Base-by-base conservation (phyloP, 2,888 invertebrate species). In the Xylota sylvarum region DNA sequence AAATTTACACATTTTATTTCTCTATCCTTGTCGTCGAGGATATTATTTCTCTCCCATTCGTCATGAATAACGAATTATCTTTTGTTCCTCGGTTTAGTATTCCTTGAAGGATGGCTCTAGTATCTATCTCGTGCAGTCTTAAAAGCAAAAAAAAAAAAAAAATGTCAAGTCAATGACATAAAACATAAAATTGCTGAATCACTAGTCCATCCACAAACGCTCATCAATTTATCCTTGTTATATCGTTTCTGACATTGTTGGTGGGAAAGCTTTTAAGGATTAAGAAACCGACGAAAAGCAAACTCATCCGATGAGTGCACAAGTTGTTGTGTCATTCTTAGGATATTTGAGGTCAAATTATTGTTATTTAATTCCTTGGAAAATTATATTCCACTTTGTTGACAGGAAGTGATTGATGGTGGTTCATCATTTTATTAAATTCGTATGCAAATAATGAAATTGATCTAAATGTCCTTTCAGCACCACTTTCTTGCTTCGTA, bases 1-100 rank as follows among this genome's bases (percentile, higher is more conserved):
- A 43, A 43, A 43, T 43, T 43, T 43, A 43, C 43, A 43, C 43
- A 43, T 43, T 43, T 43, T 43, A 43, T 43, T 43, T n/a, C 23
- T 23, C 43, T 43, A 43, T 43, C 43, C 14, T 4, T 14, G 14
- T 4, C 14, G 14, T 43, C 5, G 6, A 43, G 43, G 43, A 43
- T 43, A 43, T 43, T 43, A 5, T 43, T 5, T 40, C 10, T 4
- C 10, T 48, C 48, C 9, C n/a, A 9, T 19, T 9, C n/a, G 17
- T 23, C 50, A 50, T 46, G 17, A 46, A 46, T n/a, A 4, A 6
- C 0, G 14, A 46, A 46, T 46, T 14, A 4, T 46, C 46, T 46
- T 46, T 46, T 46, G 14, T n/a, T 17, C 46, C 46, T 50, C 17
- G 12, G 10, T 50, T 50, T 23, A 12, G 50, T 23, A 9, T 23